Evolutionary conservation across 2,113 vertebrate species (phyloP), one percentile per base, ranked within the genome.

Genomic region (Terrapene triunguis): DNA sequence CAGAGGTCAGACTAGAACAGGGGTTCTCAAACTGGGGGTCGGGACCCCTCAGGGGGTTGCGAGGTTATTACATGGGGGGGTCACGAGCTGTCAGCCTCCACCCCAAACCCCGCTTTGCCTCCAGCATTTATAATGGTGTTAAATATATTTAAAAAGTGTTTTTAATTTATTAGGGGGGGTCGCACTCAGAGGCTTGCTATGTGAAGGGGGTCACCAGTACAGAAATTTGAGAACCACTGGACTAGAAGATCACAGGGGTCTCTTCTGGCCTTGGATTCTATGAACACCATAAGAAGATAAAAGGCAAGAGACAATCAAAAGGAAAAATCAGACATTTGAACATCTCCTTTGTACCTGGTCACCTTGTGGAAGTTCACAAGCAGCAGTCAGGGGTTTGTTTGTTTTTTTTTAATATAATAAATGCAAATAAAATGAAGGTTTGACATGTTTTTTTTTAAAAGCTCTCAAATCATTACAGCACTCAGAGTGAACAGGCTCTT

Each of bases 391-490:
- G 7, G 16, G 76, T 76, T 17, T 3, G 11, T 10, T n/a, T 86
- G 38, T 87, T 13, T 53, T 80, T 95, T 35, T 7, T 24, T 89
- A 86, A 94, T 9, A 54, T 22, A 54, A 94, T 44, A 72, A 88
- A 82, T 93, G 84, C 29, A 87, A 94, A 72, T 80, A 2, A 94
- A 96, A 96, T 96, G 44, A 74, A 79, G 74, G 62, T 90, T 94
- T 96, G 89, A 48, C 84, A 55, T 89, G 79, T 80, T 94, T 79
- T 47, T 95, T 87, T 89, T 53, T 86, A 96, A 98, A 98, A 98
- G 98, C 98, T 98, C 98, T 98, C 96, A 97, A 98, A 97, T 98
- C 98, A 98, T 98, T 98, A 98, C 87, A 38, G 65, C 62, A 51
- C 85, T 96, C 93, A 96, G 85, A 97, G 97, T 98, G 98, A 98